Percentiles rank a stretch among this genome's conserved stretches.
Evolutionary conservation across 1,140 invertebrate species (phyloP).

Genomic region (Meloidogyne exigua): DNA sequence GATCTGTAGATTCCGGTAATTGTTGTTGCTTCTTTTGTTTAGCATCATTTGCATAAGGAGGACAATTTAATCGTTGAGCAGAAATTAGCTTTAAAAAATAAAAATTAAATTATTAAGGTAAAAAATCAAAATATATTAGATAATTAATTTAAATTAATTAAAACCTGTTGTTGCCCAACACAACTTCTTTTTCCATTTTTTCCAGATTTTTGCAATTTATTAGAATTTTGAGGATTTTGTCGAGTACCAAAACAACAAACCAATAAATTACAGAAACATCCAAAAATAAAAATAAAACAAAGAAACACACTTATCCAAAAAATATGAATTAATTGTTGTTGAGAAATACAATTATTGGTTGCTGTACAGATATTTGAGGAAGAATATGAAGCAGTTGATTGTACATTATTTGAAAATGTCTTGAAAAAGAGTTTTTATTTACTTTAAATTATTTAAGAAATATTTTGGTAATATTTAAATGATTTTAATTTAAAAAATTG

Average conservation of each 20-base stretch:
- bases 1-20: not conserved
- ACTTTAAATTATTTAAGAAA: not conserved
- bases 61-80: not conserved
- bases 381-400: constrained; percentile 1
- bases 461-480: too few species aligned
- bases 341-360: constrained; percentile 1
- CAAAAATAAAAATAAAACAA: constrained; percentile 1
- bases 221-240: not conserved
- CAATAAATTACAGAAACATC: not conserved
- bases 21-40: not conserved
- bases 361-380: not conserved
- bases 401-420: too few species aligned
- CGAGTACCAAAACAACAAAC: constrained; percentile 1
- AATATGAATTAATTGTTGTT: not conserved
- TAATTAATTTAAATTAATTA: too few species aligned
- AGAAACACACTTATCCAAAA: not conserved
- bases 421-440: too few species aligned
- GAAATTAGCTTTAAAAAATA: not conserved
- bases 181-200: not conserved
- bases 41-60: not conserved
- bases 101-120: too few species aligned
- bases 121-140: too few species aligned
- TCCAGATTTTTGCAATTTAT: not conserved
- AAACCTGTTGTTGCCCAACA: not conserved
- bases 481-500: too few species aligned